Conservation (phyloP, 2,888 invertebrate genomes). For the Meta bourneti region DNA sequence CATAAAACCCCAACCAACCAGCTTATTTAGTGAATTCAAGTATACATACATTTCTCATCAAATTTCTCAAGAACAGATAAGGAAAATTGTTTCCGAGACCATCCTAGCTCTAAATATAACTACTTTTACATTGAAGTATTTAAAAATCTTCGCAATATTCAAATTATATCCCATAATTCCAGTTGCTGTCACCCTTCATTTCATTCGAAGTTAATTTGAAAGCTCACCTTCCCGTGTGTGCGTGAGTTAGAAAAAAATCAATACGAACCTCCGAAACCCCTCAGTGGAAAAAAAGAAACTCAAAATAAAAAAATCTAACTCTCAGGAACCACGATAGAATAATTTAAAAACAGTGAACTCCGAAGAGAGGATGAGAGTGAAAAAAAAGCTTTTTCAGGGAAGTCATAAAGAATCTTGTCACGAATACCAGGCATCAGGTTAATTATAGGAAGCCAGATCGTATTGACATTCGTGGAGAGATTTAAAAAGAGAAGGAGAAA, state of each 20-base stretch:
- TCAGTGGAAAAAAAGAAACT: not conserved
- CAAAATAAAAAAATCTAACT: not conserved
- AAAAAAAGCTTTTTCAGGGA: not conserved
- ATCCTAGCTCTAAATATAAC: too few relatives aligned
- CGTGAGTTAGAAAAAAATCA: not conserved
- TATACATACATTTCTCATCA: too few relatives aligned
- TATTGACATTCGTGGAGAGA: conserved; percentile 65
- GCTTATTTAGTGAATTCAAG: too few relatives aligned
- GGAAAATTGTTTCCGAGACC: too few relatives aligned
- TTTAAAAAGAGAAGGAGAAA: conserved; percentile 15
- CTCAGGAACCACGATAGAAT: conserved; percentile 18
- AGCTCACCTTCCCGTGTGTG: not conserved
- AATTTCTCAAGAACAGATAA: too few relatives aligned
- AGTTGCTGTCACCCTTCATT: conserved; percentile 1
- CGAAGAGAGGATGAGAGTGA: not conserved
- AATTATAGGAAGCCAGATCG: conserved; percentile 67
- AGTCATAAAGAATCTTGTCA: conserved; percentile 61
- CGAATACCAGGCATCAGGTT: conserved; percentile 71
- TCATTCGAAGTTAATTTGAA: not conserved
- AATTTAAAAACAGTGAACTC: conserved; percentile 25
- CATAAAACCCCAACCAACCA: too few relatives aligned
- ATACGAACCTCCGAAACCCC: conserved; percentile 2
- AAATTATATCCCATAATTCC: not conserved
- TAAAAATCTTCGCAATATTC: too few relatives aligned
- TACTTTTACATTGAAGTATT: too few relatives aligned